Percentiles rank a stretch among this genome's conserved stretches.
These are phyloP conservation scores for Periplaneta americana DNA, from an alignment of 1,140 invertebrate genomes.

Conservation along the genomic window DNA sequence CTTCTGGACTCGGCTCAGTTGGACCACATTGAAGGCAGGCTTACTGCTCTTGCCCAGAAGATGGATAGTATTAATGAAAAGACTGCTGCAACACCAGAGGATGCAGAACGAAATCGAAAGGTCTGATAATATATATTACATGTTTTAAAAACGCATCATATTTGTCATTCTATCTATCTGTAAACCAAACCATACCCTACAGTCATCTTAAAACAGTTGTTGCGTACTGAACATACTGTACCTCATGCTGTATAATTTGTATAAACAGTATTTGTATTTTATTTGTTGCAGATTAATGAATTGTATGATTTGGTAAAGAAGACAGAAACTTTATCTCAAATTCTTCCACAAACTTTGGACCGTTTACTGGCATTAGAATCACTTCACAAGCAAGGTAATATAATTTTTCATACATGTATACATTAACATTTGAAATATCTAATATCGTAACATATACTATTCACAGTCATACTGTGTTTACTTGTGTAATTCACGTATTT, in stretches of 20 bases:
- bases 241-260: no score
- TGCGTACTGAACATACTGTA: no score
- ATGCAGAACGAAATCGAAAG: constrained; percentile 74
- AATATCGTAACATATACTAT: neutral
- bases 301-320: constrained; percentile 83
- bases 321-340: constrained; percentile 69
- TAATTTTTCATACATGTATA: neutral
- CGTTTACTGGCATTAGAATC: constrained; percentile 75
- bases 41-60: constrained; percentile 64
- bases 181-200: no score
- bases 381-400: constrained; percentile 80
- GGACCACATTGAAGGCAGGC: constrained; percentile 73
- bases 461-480: neutral
- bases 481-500: no score
- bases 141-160: neutral
- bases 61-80: constrained; percentile 71
- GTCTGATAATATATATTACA: constrained; percentile 36
- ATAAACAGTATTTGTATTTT: no score
- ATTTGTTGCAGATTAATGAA: constrained; percentile 60
- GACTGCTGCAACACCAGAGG: constrained; percentile 51
- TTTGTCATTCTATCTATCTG: no score
- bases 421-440: no score
- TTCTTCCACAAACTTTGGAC: constrained; percentile 75
- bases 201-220: no score
- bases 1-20: constrained; percentile 76